Evolutionary conservation across 2,888 invertebrate species (phyloP).

Genomic region (Bedellia somnulentella): DNA sequence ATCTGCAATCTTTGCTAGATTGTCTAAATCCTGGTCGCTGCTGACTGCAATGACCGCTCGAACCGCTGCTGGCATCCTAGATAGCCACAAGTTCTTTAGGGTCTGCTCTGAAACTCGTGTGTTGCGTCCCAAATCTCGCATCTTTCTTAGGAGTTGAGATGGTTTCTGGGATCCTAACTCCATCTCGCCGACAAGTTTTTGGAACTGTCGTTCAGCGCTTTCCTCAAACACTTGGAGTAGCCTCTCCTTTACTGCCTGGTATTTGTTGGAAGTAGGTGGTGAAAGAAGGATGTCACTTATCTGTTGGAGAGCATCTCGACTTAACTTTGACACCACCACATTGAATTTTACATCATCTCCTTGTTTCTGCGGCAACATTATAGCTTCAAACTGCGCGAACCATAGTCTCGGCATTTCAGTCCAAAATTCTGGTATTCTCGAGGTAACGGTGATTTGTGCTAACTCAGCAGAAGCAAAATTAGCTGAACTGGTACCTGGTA

Average conservation of each 20-base stretch:
- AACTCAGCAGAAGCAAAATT: neutral
- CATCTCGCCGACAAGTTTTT: conserved; percentile 6
- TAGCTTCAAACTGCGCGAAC: conserved; percentile 6
- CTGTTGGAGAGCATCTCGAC: conserved; percentile 1
- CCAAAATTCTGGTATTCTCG: conserved; percentile 5
- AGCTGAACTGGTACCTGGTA: no score
- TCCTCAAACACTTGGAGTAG: conserved; percentile 5
- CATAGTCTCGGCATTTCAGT: conserved; percentile 3
- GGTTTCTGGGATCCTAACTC: conserved; percentile 6
- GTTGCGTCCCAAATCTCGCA: conserved; percentile 5
- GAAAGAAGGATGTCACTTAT: conserved; percentile 4
- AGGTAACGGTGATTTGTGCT: neutral
- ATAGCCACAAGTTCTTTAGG: conserved; percentile 4
- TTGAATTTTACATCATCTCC: conserved; percentile 3
- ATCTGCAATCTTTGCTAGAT: conserved; percentile 4
- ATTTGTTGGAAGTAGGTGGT: conserved; percentile 3
- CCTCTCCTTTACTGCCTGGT: conserved; percentile 1
- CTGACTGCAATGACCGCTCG: conserved; percentile 3
- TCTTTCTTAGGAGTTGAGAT: conserved; percentile 4
- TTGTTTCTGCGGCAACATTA: conserved; percentile 5
- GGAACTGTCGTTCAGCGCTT: conserved; percentile 3
- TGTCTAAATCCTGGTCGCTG: conserved; percentile 1
- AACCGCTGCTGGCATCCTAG: conserved; percentile 4
- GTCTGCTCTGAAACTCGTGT: no score
- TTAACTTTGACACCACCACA: conserved; percentile 2